A percentile compares a stretch with the other conserved stretches of the same genome.
These are phyloP conservation scores for Zalophus californianus DNA, from an alignment of 2,797 vertebrate genomes.

Conservation along the genomic window DNA sequence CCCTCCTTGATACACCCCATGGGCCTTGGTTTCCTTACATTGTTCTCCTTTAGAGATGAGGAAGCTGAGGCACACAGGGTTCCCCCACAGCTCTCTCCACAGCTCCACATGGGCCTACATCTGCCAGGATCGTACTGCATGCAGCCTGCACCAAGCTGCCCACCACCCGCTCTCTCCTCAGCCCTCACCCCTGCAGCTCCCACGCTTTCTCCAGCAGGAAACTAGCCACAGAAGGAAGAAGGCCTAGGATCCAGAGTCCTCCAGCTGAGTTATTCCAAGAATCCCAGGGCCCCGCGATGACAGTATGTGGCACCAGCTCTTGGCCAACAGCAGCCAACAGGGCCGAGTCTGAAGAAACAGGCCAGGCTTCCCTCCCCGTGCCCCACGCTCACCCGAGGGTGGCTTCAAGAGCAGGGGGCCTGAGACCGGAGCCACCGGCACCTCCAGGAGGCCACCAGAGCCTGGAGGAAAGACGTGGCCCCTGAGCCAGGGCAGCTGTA, in stretches of 20 bases:
- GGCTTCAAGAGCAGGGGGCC: not conserved
- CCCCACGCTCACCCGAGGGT: too few species aligned
- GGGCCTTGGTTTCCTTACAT: not conserved
- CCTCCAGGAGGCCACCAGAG: not conserved
- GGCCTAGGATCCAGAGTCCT: too few species aligned
- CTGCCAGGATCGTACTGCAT: too few species aligned
- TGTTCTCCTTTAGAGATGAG: not conserved
- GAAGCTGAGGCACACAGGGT: not conserved
- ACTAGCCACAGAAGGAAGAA: not conserved
- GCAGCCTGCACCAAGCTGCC: not conserved
- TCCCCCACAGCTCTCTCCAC: not conserved
- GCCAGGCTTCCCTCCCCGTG: not conserved
- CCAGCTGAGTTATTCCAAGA: not conserved
- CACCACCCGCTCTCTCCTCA: not conserved
- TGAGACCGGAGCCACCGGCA: not conserved
- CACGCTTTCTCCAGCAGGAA: not conserved
- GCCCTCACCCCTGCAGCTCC: not conserved
- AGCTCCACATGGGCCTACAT: too few species aligned
- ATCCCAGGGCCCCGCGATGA: accelerated
- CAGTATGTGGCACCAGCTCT: not conserved
- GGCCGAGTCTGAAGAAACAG: not conserved
- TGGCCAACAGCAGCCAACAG: too few species aligned
- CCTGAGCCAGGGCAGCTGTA: not conserved
- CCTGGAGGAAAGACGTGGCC: not conserved
- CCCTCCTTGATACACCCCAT: accelerated